phyloP scores from a whole-genome alignment of 2,113 vertebrate species.

The Pterocles burchelli region DNA sequence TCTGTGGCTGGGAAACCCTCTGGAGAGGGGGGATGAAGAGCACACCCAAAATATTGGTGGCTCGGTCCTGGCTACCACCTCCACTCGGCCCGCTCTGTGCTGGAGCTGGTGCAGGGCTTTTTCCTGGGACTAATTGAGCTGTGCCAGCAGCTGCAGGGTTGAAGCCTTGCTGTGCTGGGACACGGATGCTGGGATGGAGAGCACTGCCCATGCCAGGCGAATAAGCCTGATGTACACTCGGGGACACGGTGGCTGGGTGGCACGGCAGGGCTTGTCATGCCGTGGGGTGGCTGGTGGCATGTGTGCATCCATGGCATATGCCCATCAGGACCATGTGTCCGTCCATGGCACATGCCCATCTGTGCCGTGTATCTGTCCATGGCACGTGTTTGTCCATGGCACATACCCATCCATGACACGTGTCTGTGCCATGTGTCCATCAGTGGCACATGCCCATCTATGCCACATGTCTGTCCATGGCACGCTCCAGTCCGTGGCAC shows the following conservation, averaged over 20 bases:
- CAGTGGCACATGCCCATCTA: rapidly evolving
- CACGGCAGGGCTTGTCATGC: rapidly evolving
- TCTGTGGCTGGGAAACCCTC: neutral
- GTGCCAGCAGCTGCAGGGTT: neutral
- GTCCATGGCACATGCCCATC: neutral
- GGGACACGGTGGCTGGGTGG: rapidly evolving
- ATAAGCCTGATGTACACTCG: rapidly evolving
- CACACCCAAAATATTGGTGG: neutral
- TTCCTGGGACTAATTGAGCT: neutral
- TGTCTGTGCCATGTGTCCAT: neutral
- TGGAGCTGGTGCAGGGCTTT: neutral
- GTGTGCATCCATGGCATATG: rapidly evolving
- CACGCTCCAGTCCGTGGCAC: too few species aligned
- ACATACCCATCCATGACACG: rapidly evolving
- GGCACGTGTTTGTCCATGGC: neutral
- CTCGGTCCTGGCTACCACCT: rapidly evolving
- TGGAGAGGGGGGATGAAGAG: neutral
- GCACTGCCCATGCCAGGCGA: rapidly evolving
- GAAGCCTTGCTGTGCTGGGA: neutral
- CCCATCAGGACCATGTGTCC: rapidly evolving
- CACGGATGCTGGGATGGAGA: too few species aligned
- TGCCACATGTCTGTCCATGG: neutral
- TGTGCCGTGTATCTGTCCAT: too few species aligned
- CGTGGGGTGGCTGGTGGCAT: rapidly evolving
- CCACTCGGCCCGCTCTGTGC: neutral